These are phyloP conservation scores for Maylandia zebra DNA, from an alignment of 2,113 vertebrate species.

Conservation along the genomic window DNA sequence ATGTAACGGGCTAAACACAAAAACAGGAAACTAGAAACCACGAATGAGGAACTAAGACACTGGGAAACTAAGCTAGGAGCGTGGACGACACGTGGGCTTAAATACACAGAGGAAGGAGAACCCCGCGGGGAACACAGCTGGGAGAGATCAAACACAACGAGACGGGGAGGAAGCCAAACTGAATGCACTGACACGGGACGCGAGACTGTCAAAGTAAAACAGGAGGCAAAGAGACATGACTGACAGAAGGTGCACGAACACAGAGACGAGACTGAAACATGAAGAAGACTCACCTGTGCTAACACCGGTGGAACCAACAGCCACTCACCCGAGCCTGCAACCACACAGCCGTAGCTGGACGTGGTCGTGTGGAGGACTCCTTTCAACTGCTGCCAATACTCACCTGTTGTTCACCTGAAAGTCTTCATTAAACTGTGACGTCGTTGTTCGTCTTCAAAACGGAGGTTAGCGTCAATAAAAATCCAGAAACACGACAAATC, in stretches of 20 bases:
- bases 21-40: background rate
- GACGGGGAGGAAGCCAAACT: background rate
- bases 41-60: background rate
- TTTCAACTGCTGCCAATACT: background rate
- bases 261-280: background rate
- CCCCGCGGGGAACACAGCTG: fast-evolving
- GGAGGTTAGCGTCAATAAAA: background rate
- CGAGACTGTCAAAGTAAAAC: background rate
- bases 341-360: background rate
- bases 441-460: background rate
- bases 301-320: background rate
- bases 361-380: background rate
- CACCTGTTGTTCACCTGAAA: background rate
- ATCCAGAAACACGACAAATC: background rate
- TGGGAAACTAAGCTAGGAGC: background rate
- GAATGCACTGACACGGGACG: background rate
- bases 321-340: background rate
- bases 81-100: background rate
- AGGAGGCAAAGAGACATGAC: background rate
- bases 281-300: background rate
- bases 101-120: background rate
- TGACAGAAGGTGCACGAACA: background rate
- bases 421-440: background rate
- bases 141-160: fast-evolving
- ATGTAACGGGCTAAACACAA: background rate